Conservation (phyloP, 2,888 invertebrate species). For the Diplolepis rosae region DNA sequence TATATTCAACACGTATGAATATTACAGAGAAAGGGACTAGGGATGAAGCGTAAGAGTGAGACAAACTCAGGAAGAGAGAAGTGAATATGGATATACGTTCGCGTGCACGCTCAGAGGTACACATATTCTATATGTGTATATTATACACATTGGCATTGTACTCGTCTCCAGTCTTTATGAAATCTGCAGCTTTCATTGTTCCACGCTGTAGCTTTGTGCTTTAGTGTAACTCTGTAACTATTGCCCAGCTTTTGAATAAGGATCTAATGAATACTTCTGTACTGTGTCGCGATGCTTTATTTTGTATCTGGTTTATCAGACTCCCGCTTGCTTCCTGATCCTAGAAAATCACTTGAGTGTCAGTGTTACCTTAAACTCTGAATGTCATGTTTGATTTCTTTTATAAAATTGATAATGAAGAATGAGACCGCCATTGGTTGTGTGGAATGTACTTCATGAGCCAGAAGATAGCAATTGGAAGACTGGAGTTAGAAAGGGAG, state of each 20-base stretch:
- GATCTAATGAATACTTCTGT: slow-evolving; percentile 72
- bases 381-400: no score
- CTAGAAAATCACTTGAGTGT: neutral
- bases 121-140: slow-evolving; percentile 40
- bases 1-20: slow-evolving; percentile 73
- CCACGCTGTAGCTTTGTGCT: slow-evolving; percentile 70
- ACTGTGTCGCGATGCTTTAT: slow-evolving; percentile 48
- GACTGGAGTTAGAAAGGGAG: neutral
- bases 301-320: slow-evolving; percentile 46
- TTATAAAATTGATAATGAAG: neutral
- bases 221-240: slow-evolving; percentile 70
- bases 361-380: neutral
- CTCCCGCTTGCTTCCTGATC: no score
- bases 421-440: neutral
- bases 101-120: slow-evolving; percentile 34
- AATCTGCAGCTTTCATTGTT: slow-evolving; percentile 72
- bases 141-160: slow-evolving; percentile 70
- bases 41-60: slow-evolving; percentile 49
- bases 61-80: slow-evolving; percentile 47
- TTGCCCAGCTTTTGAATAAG: slow-evolving; percentile 72
- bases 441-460: neutral
- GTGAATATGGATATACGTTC: slow-evolving; percentile 44
- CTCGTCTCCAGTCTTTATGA: slow-evolving; percentile 72
- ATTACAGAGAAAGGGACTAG: slow-evolving; percentile 60
- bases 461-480: neutral